Percentiles rank a stretch among this genome's conserved stretches.
phyloP scores from a whole-genome alignment of 2,113 vertebrate genomes.

The Misgurnus anguillicaudatus region DNA sequence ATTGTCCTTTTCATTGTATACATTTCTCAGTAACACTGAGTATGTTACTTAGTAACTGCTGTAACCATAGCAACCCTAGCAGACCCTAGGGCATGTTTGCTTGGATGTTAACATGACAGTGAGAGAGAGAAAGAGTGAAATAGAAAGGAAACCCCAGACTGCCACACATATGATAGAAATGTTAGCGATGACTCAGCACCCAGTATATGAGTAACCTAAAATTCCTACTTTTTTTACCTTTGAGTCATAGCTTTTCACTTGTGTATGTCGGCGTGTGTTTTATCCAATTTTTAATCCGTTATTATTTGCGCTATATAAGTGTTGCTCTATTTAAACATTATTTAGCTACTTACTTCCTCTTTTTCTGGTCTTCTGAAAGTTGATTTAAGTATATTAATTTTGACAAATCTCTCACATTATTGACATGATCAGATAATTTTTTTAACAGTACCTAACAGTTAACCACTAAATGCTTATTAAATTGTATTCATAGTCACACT shows the following conservation, averaged over 20 bases:
- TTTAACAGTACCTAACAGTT: too few species aligned
- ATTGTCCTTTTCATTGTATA: constrained; percentile 27
- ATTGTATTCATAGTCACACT: too few species aligned
- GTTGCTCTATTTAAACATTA: too few species aligned
- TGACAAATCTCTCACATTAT: too few species aligned
- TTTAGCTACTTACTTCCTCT: background rate
- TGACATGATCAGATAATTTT: too few species aligned
- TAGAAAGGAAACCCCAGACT: background rate
- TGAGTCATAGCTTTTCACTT: background rate
- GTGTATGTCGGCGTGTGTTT: background rate
- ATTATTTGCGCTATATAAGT: background rate
- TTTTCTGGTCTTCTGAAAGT: background rate
- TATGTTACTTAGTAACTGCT: constrained; percentile 3
- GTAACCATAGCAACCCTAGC: constrained; percentile 46
- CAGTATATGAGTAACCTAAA: background rate
- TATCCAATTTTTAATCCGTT: background rate
- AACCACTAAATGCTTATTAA: too few species aligned
- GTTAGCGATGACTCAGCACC: background rate
- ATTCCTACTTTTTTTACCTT: background rate
- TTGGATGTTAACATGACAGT: constrained; percentile 11
- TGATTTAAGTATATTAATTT: too few species aligned
- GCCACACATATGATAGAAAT: background rate
- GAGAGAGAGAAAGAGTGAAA: background rate
- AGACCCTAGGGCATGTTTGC: constrained; percentile 15
- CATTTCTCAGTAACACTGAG: constrained; percentile 25